Conservation (phyloP, 2,888 invertebrate genomes). For the Argyresthia albistria region DNA sequence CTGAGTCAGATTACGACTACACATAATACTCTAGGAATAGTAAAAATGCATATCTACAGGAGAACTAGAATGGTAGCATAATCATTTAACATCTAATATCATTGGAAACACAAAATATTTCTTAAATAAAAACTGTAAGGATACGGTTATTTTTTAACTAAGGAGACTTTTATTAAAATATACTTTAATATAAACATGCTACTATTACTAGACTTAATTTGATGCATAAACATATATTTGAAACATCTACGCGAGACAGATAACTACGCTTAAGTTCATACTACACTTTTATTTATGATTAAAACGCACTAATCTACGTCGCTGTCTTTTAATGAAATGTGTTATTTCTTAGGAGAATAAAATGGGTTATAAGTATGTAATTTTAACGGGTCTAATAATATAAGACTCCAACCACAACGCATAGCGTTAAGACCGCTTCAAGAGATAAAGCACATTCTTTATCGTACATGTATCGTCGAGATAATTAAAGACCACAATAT, state of each 20-base stretch:
- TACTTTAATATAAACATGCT: background rate
- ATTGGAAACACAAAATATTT: too few species aligned
- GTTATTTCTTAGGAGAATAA: slow-evolving; percentile 25
- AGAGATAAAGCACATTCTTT: background rate
- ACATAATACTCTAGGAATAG: slow-evolving; percentile 1
- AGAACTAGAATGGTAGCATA: background rate
- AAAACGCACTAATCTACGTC: slow-evolving; percentile 33
- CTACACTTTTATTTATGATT: slow-evolving; percentile 4
- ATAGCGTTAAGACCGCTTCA: background rate
- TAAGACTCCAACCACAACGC: background rate
- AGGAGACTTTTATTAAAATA: background rate
- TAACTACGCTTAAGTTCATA: slow-evolving; percentile 13
- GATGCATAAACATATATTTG: slow-evolving; percentile 18
- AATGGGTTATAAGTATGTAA: slow-evolving; percentile 1
- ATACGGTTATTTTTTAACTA: background rate
- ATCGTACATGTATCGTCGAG: background rate
- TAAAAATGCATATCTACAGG: background rate
- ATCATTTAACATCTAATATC: background rate
- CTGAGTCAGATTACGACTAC: slow-evolving; percentile 9
- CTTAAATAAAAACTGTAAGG: too few species aligned
- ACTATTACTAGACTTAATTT: background rate
- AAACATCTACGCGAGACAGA: slow-evolving; percentile 9
- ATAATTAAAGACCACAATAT: background rate
- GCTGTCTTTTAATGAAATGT: slow-evolving; percentile 40
- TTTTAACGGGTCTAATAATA: too few species aligned